A percentile compares a stretch with the other conserved stretches of the same genome.
These are phyloP conservation scores for Dinomys branickii DNA, from an alignment of 2,113 vertebrate species.

Conservation along the genomic window DNA sequence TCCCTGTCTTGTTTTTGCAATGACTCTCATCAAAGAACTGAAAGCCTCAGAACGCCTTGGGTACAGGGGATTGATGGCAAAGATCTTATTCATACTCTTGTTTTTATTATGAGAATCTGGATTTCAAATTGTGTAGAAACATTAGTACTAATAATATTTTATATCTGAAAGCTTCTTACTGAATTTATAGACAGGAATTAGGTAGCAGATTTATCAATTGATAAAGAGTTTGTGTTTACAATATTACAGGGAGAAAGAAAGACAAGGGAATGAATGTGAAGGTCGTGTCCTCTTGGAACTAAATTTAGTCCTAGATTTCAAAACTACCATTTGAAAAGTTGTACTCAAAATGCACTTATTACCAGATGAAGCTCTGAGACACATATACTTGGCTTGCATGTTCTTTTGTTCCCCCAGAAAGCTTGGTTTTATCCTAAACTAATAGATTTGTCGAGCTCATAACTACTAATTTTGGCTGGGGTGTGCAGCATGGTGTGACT, in stretches of 20 bases:
- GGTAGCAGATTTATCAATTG: not conserved
- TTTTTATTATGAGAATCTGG: conserved; percentile 1
- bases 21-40: not conserved
- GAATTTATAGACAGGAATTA: not conserved
- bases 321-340: not conserved
- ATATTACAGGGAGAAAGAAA: not conserved
- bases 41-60: not conserved
- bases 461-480: not conserved
- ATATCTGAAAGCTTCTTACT: not conserved
- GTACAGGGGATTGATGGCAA: not conserved
- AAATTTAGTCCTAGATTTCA: not conserved
- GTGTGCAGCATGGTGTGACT: not conserved
- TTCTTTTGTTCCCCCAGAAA: not conserved
- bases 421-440: not conserved
- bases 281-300: not conserved
- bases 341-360: not conserved
- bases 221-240: not conserved
- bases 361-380: not conserved
- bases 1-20: not conserved
- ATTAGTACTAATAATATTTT: not conserved
- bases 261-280: not conserved
- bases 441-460: not conserved
- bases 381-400: not conserved
- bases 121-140: not conserved
- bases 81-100: not conserved